phyloP scores from a whole-genome alignment of 2,113 vertebrate species.

The Trematomus loennbergii region DNA sequence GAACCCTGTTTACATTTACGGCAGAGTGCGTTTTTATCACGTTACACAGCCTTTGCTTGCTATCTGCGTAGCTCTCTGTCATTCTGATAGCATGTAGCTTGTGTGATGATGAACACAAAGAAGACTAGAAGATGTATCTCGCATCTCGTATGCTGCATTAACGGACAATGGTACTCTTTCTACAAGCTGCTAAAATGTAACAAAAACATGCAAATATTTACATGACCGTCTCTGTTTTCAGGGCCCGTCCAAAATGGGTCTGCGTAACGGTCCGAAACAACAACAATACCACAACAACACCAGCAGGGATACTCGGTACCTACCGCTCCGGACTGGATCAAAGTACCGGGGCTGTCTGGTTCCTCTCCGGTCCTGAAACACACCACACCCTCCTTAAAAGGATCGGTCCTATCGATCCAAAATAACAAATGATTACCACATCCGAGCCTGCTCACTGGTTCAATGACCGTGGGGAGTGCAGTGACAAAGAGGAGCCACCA shows the following conservation, averaged over 20 bases:
- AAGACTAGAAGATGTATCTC: background rate
- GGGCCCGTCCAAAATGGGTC: slow-evolving; percentile 17
- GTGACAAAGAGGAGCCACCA: rapidly evolving
- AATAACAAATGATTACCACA: slow-evolving; percentile 14
- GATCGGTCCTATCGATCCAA: slow-evolving; percentile 8
- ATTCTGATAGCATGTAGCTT: slow-evolving; percentile 38
- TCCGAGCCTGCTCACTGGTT: slow-evolving; percentile 19
- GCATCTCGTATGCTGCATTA: background rate
- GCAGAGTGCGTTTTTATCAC: background rate
- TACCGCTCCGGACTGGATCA: slow-evolving; percentile 28
- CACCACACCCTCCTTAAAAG: background rate
- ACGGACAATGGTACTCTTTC: background rate
- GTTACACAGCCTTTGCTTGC: background rate
- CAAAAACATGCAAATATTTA: background rate
- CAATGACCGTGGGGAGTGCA: background rate
- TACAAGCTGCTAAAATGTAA: background rate
- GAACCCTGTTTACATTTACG: background rate
- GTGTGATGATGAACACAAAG: background rate
- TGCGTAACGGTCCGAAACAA: background rate
- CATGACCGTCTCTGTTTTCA: slow-evolving; percentile 6
- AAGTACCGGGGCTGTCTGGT: background rate
- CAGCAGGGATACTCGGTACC: slow-evolving; percentile 3
- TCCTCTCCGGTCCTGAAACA: slow-evolving; percentile 18
- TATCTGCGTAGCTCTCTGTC: background rate
- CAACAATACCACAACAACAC: background rate